Evolutionary conservation across 2,113 vertebrate genomes (phyloP).

Genomic region (Mungos mungo): DNA sequence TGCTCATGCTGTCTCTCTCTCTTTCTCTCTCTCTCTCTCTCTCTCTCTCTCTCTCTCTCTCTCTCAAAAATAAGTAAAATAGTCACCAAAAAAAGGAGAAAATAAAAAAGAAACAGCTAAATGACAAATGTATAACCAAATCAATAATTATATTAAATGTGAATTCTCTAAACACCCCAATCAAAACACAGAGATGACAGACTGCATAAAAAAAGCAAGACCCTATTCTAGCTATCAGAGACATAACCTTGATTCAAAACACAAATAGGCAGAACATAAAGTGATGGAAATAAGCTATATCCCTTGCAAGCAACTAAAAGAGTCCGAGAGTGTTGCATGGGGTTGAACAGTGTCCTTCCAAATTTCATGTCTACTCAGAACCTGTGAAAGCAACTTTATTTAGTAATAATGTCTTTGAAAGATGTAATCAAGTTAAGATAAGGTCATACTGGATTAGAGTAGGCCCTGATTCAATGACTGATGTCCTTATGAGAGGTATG

Average conservation of each 20-base stretch:
- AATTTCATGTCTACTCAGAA: not conserved
- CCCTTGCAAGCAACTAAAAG: not conserved
- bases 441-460: not conserved
- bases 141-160: not conserved
- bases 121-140: not conserved
- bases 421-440: not conserved
- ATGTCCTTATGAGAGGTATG: not conserved
- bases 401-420: not conserved
- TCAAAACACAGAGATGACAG: not conserved
- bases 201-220: not conserved
- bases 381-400: not conserved
- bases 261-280: not conserved
- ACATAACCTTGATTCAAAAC: not conserved
- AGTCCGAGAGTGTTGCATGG: not conserved
- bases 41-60: too few species aligned
- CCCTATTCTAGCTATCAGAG: not conserved
- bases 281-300: not conserved
- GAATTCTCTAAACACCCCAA: not conserved
- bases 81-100: not conserved
- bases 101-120: not conserved
- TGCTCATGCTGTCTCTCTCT: too few species aligned
- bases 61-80: too few species aligned
- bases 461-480: not conserved
- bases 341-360: not conserved
- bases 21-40: too few species aligned